phyloP scores from a whole-genome alignment of 1,140 invertebrate species.

The Drosophila baimaii region DNA sequence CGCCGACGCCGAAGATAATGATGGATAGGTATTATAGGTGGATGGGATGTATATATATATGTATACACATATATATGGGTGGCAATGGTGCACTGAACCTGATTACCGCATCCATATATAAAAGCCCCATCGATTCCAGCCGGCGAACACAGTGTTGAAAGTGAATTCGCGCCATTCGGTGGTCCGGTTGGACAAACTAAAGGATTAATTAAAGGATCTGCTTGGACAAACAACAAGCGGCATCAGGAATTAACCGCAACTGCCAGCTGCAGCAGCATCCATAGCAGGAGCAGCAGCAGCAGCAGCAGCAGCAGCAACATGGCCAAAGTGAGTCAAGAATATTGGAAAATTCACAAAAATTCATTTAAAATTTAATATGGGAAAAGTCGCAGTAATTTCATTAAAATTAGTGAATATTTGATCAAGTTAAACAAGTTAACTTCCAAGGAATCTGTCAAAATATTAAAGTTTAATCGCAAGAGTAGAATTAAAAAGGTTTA shows the following conservation, averaged over 20 bases:
- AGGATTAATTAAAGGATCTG: constrained; percentile 50
- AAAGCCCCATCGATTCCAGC: constrained; percentile 49
- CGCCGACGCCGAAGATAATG: constrained; percentile 36
- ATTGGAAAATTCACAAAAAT: neutral
- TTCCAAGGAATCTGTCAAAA: neutral
- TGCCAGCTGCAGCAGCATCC: neutral
- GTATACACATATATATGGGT: constrained; percentile 34
- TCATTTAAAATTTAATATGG: too few relatives aligned
- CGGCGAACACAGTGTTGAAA: constrained; percentile 55
- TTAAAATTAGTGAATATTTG: neutral
- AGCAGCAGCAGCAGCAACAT: constrained; percentile 19
- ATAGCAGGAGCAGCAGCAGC: neutral
- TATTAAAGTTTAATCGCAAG: too few relatives aligned
- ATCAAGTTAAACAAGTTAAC: neutral
- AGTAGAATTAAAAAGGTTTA: too few relatives aligned
- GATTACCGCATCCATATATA: constrained; percentile 51
- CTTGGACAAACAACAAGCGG: constrained; percentile 14
- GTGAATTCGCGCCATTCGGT: constrained; percentile 59
- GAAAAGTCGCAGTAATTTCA: too few relatives aligned
- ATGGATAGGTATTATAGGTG: constrained; percentile 22
- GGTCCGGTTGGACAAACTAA: constrained; percentile 26
- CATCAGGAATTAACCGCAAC: constrained; percentile 10
- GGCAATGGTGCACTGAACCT: constrained; percentile 71
- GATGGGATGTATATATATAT: neutral
- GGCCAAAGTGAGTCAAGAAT: constrained; percentile 54